A percentile compares a stretch with the other conserved stretches of the same genome.
Conservation (phyloP, 2,888 invertebrate species). For the Epistrophella euchroma region DNA sequence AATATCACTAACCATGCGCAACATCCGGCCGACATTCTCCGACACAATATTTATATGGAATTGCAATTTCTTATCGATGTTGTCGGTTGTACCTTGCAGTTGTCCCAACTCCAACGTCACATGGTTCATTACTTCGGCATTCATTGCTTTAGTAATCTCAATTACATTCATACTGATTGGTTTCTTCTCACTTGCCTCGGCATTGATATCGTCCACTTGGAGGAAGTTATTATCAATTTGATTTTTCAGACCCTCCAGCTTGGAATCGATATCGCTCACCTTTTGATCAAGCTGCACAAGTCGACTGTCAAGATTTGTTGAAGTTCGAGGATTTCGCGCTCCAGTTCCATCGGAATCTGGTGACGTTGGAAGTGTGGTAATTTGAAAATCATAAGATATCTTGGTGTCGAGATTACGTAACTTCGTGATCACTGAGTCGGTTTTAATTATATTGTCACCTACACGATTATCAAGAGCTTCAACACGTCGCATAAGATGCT, state of each 20-base stretch:
- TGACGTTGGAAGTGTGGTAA: conserved; percentile 82
- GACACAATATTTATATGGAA: conserved; percentile 93
- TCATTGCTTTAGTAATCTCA: conserved; percentile 93
- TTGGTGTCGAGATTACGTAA: conserved; percentile 90
- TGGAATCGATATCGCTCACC: conserved; percentile 92
- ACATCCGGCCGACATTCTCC: conserved; percentile 91
- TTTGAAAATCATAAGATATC: conserved; percentile 87
- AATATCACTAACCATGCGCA: conserved; percentile 91
- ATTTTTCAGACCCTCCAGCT: conserved; percentile 90
- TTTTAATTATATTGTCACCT: conserved; percentile 93
- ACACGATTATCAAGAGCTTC: conserved; percentile 92
- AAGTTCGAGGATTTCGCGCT: conserved; percentile 78
- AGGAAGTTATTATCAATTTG: conserved; percentile 93
- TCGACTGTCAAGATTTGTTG: conserved; percentile 86
- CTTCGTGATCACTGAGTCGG: conserved; percentile 92
- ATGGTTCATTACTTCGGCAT: conserved; percentile 91
- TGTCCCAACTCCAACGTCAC: conserved; percentile 92
- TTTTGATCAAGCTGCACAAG: conserved; percentile 91
- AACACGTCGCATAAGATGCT: conserved; percentile 93
- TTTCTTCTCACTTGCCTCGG: conserved; percentile 94
- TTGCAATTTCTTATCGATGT: conserved; percentile 92
- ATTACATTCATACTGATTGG: conserved; percentile 92
- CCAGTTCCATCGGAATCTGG: conserved; percentile 76
- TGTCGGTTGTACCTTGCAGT: conserved; percentile 90
- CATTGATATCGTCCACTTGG: conserved; percentile 92